Percentiles rank a stretch among this genome's conserved stretches.
phyloP scores from a whole-genome alignment of 2,113 vertebrate species.

The Corythoichthys intestinalis region DNA sequence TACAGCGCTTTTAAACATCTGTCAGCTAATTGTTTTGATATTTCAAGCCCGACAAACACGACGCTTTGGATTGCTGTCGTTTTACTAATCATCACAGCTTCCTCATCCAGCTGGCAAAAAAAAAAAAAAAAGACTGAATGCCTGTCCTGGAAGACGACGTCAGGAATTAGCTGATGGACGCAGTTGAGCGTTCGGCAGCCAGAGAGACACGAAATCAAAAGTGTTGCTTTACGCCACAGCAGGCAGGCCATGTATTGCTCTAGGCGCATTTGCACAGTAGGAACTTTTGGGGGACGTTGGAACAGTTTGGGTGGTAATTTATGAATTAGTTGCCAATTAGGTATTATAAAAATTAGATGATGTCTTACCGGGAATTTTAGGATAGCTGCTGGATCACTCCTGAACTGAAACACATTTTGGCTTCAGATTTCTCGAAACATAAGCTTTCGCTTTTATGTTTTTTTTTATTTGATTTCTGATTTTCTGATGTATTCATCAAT shows the following conservation, averaged over 20 bases:
- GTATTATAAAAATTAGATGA: no score
- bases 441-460: no score
- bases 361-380: no score
- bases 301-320: neutral
- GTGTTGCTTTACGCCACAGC: neutral
- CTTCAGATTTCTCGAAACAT: no score
- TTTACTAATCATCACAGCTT: neutral
- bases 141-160: neutral
- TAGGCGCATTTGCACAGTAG: neutral
- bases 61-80: neutral
- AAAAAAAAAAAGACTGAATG: neutral
- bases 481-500: no score
- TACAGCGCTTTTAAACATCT: constrained; percentile 5
- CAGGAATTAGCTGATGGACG: neutral
- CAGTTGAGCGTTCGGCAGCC: constrained; percentile 1
- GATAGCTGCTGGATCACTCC: no score
- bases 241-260: neutral
- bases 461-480: no score
- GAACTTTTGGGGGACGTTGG: neutral
- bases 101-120: neutral
- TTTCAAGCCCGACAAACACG: neutral
- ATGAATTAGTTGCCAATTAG: neutral
- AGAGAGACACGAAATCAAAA: neutral
- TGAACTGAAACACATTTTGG: no score
- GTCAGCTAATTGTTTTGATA: constrained; percentile 10